Evolutionary conservation across 1,140 invertebrate species (phyloP), one percentile per base, ranked within the genome.

Genomic region (Calephelis nemesis): DNA sequence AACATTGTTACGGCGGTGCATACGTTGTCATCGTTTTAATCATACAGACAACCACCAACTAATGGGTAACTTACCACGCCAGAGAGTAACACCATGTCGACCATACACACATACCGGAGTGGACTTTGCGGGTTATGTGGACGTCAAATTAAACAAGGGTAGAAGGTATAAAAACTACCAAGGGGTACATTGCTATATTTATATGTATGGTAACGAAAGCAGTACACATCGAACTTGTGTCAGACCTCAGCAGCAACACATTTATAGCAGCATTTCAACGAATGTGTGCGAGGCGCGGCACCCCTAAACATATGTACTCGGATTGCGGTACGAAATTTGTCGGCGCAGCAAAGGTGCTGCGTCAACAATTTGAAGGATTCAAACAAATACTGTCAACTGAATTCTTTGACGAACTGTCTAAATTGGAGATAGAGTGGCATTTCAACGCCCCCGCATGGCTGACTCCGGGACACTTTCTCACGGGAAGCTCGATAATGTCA

Each of bases 181-280:
- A 77, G 54, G 71, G 62, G 49, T 85, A 83, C 52, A 64, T 85
- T 9, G 72, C 73, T 13, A 40, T 85, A 0, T 85, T 86, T 58
- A 70, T 83, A 4, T 88, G 84, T 48, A 65, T 79, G 47, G 69
- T 69, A 4, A 84, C 82, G 8, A 78, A 78, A 66, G 84, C 80
- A 10, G 70, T 81, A 5, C 85, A 88, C 42, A 60, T 89, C 8
- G 82, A 89, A 45, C 62, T 68, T 10, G 65, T 67, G 13, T 71
- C 65, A n/a, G n/a, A n/a, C n/a, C n/a, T n/a, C n/a, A n/a, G n/a
- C n/a, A n/a, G n/a, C n/a, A n/a, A n/a, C n/a, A n/a, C n/a, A n/a
- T n/a, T n/a, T n/a, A n/a, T n/a, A n/a, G n/a, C n/a, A n/a, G n/a
- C n/a, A n/a, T n/a, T n/a, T n/a, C n/a, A n/a, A n/a, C n/a, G n/a